Base-by-base conservation (phyloP, 2,888 invertebrate genomes). In the Eupithecia subumbrata region DNA sequence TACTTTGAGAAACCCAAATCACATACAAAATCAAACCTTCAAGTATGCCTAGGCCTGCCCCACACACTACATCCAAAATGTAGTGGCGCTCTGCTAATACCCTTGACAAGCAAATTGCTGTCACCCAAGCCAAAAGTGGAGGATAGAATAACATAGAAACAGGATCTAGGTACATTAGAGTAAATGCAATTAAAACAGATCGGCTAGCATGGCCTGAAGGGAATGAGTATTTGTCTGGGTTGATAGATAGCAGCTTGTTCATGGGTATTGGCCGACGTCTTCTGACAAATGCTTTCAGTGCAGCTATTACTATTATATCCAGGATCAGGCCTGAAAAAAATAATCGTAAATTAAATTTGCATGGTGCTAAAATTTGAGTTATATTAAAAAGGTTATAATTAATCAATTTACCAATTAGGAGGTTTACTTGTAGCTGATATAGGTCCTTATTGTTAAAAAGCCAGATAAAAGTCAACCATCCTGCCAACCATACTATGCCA, bases 121-220 rank as follows among this genome's bases (percentile, higher is more conserved):
- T 88, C 0, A 96, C 95, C 99, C 99, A 99, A 0, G 96, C 96
- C 1, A 97, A 82, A 16, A 98, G 84, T 0, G 97, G 96, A 34
- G 96, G 95, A 79, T 95, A 92, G 79, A 96, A 95, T 72, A 97
- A 82, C 9, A 95, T 84, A 1, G 96, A 93, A 3, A 97, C 82
- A 0, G 97, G 96, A 89, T 96, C 96, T 34, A 97, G 84, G 78
- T 95, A 92, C 7, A 96, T 95, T 80, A 98, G 97, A 87, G 98
- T 97, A 76, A 96, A 96, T 5, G 97, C 95, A 34, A 99, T 94
- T 88, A 97, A 96, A 7, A 97, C 96, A 0, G 98, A 96, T 82
- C 99, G 94, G 40, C 99, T 98, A 0, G 98, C 97, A 90, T 99
- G 99, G 0, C 99, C 99, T 0, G 99, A 99, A 16, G 99, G 99